These are phyloP conservation scores for Arothron firmamentum DNA, from an alignment of 2,113 vertebrate genomes.

Conservation along the genomic window DNA sequence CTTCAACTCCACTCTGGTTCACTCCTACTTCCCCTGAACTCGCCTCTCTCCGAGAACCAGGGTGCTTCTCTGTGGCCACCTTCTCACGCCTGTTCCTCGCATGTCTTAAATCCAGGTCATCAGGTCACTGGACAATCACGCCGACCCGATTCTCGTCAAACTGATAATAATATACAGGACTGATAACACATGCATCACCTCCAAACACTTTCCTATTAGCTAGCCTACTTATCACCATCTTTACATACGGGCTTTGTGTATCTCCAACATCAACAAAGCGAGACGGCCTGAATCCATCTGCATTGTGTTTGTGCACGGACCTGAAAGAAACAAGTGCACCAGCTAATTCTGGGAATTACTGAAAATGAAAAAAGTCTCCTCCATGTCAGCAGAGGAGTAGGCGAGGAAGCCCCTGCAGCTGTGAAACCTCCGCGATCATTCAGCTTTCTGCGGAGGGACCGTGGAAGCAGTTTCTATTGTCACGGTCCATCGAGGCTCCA, in stretches of 20 bases:
- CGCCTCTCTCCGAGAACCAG: constrained; percentile 15
- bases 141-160: not conserved
- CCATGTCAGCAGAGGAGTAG: not conserved
- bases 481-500: constrained; percentile 68
- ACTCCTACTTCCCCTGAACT: constrained; percentile 26
- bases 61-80: not conserved
- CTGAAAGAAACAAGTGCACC: not conserved
- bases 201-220: not conserved
- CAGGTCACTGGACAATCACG: not conserved
- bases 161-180: not conserved
- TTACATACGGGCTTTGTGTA: not conserved
- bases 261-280: not conserved
- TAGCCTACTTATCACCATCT: not conserved
- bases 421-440: no score
- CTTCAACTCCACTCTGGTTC: constrained; percentile 37
- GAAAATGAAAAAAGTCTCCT: not conserved
- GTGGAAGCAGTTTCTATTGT: constrained; percentile 48
- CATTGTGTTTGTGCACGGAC: not conserved
- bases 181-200: not conserved
- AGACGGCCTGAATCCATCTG: not conserved
- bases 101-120: not conserved
- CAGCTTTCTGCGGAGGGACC: constrained; percentile 8
- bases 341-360: not conserved
- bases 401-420: not conserved
- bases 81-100: not conserved